Evolutionary conservation across 2,888 invertebrate genomes (phyloP).

Genomic region (Lithophane semibrunnea): DNA sequence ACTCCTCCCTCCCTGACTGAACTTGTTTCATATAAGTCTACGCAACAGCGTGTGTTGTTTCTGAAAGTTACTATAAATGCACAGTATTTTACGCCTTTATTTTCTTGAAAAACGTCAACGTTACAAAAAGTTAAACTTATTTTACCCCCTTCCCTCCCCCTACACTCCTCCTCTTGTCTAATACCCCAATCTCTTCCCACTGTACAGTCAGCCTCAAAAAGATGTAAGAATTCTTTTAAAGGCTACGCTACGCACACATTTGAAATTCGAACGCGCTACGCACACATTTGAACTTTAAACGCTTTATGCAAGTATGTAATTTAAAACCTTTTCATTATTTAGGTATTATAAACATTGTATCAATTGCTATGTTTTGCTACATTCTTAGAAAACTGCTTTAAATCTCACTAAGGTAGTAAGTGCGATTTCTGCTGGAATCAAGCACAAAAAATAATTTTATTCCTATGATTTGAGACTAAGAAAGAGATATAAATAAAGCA

Average conservation of each 20-base stretch:
- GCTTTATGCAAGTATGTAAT: neutral
- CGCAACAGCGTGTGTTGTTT: constrained; percentile 34
- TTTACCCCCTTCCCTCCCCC: constrained; percentile 2
- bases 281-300: too few relatives aligned
- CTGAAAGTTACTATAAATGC: constrained; percentile 28
- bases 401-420: neutral
- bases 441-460: neutral
- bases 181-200: constrained; percentile 25
- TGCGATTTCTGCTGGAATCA: neutral
- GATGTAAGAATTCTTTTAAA: too few relatives aligned
- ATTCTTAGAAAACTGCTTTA: neutral
- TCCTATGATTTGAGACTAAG: too few relatives aligned
- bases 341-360: too few relatives aligned
- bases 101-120: constrained; percentile 33
- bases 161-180: constrained; percentile 4
- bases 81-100: constrained; percentile 34
- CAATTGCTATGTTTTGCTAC: neutral
- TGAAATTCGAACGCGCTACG: too few relatives aligned
- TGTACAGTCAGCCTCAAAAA: constrained; percentile 12
- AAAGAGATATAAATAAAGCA: too few relatives aligned
- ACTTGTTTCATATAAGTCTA: constrained; percentile 25
- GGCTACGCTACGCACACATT: too few relatives aligned
- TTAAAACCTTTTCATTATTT: neutral
- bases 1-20: constrained; percentile 19
- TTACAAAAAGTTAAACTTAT: constrained; percentile 36